Percentiles rank a stretch among this genome's conserved stretches.
phyloP scores from a whole-genome alignment of 2,888 invertebrate species.

The Boloria selene region DNA sequence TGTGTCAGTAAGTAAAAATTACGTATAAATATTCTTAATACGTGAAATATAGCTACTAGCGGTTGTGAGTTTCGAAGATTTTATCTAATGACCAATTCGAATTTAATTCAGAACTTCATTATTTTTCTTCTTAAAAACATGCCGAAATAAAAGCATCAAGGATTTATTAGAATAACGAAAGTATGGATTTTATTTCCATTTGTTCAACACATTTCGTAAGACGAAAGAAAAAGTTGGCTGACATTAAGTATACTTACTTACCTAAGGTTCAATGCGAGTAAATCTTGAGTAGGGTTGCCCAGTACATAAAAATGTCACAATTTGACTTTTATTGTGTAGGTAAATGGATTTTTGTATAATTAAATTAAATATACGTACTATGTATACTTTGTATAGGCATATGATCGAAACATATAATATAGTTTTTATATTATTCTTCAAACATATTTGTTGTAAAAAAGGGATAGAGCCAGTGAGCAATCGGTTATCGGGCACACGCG shows the following conservation, averaged over 20 bases:
- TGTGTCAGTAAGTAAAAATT: slow-evolving; percentile 89
- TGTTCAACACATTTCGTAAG: slow-evolving; percentile 49
- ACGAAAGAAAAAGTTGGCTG: slow-evolving; percentile 61
- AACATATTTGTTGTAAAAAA: slow-evolving; percentile 36
- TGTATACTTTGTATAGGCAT: too few species aligned
- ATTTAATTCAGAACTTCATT: too few species aligned
- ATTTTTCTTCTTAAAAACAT: too few species aligned
- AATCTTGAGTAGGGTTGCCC: slow-evolving; percentile 6
- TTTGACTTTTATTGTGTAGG: background rate
- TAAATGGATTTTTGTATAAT: background rate
- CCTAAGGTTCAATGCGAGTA: slow-evolving; percentile 54
- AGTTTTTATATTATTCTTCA: too few species aligned
- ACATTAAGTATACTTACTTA: slow-evolving; percentile 58
- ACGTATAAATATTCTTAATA: slow-evolving; percentile 39
- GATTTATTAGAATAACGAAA: slow-evolving; percentile 52
- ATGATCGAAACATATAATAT: too few species aligned
- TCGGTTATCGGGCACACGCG: slow-evolving; percentile 65
- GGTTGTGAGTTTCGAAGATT: too few species aligned
- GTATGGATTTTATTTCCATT: slow-evolving; percentile 44
- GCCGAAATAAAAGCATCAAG: too few species aligned
- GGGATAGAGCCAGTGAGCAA: slow-evolving; percentile 56
- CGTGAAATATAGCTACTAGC: slow-evolving; percentile 19
- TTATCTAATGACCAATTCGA: too few species aligned
- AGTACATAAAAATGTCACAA: background rate
- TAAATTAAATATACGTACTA: too few species aligned